Percentiles rank a stretch among this genome's conserved stretches.
These are phyloP conservation scores for Psittacula cyanocephala DNA, from an alignment of 2,113 vertebrate species.

Conservation along the genomic window DNA sequence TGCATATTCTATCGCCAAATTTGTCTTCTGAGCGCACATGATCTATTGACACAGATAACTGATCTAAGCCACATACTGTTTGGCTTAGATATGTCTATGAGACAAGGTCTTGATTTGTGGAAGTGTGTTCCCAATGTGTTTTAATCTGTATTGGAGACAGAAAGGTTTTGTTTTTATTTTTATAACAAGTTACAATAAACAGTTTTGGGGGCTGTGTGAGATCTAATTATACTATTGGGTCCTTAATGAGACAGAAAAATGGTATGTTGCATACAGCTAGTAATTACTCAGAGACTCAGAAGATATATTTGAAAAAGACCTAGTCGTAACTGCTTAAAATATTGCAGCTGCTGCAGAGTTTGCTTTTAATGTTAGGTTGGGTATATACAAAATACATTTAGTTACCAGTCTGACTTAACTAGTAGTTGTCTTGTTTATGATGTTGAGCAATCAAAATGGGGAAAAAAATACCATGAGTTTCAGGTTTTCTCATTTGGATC, in stretches of 20 bases:
- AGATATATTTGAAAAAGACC: conserved; percentile 25
- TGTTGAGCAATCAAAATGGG: not conserved
- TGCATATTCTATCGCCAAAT: not conserved
- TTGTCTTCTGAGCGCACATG: not conserved
- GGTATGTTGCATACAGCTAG: conserved; percentile 7
- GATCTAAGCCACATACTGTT: not conserved
- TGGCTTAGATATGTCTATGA: not conserved
- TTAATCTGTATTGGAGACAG: not conserved
- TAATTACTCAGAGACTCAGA: conserved; percentile 56
- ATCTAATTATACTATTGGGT: conserved; percentile 35
- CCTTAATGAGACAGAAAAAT: conserved; percentile 61
- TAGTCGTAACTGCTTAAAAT: conserved; percentile 31
- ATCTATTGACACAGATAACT: not conserved
- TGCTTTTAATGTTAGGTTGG: conserved; percentile 46
- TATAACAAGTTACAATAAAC: not conserved
- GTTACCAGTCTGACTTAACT: not conserved
- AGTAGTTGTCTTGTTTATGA: not conserved
- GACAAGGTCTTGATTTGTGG: not conserved
- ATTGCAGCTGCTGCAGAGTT: not conserved
- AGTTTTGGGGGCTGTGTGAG: not conserved
- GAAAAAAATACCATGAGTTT: not conserved
- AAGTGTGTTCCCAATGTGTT: not conserved
- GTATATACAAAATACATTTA: not conserved
- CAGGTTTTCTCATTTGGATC: not conserved
- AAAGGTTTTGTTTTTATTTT: not conserved